These are phyloP conservation scores for Rhagoletis pomonella DNA, from an alignment of 1,140 invertebrate genomes.

Conservation along the genomic window DNA sequence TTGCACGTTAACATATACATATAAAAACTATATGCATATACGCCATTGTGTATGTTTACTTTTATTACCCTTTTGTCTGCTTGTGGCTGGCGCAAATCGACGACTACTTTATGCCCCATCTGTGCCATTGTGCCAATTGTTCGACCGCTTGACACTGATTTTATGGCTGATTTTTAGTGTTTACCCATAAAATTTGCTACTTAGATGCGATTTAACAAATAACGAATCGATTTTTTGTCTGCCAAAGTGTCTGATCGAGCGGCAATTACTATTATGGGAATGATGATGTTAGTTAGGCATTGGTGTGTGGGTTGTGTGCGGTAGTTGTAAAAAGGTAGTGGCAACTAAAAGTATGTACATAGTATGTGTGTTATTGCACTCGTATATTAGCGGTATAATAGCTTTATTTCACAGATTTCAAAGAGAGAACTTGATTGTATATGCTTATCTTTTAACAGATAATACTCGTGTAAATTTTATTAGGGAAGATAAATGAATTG, in stretches of 20 bases:
- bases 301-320: no score
- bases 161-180: constrained; percentile 33
- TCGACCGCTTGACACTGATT: constrained; percentile 33
- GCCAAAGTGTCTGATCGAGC: background rate
- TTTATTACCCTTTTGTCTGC: background rate
- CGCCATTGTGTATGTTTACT: background rate
- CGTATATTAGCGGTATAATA: no score
- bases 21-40: no score
- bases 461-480: no score
- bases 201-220: constrained; percentile 35
- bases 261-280: background rate
- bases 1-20: background rate
- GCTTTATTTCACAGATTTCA: no score
- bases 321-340: no score
- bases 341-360: no score
- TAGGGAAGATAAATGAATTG: no score
- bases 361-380: no score
- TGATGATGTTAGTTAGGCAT: background rate
- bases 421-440: no score
- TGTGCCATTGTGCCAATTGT: constrained; percentile 25
- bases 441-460: no score
- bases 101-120: background rate
- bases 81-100: background rate
- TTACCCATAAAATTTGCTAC: constrained; percentile 34
- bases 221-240: constrained; percentile 33